Evolutionary conservation across 2,888 invertebrate species (phyloP), one percentile per base, ranked within the genome.

Genomic region (Scrobipalpa costella): DNA sequence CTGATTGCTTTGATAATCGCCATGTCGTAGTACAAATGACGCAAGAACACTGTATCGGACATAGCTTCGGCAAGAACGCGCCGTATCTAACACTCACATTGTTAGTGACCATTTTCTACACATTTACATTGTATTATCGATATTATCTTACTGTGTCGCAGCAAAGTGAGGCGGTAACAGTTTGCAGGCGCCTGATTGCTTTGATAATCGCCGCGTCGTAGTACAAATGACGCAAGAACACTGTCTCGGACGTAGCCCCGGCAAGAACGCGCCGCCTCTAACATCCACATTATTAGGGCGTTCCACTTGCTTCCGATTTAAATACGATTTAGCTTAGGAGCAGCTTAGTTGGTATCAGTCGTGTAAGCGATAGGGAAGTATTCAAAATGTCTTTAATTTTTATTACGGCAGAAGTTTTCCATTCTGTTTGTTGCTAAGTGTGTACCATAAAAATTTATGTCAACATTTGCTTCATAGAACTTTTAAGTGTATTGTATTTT

Each of bases 121-220:
- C n/a, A 44, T 44, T 44, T 15, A n/a, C n/a, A 15, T 13, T 19
- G 0, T 61, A n/a, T 60, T 68, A 67, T 71, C 68, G 69, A 60
- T 33, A 49, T n/a, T 7, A 15, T 49, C 33, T 13, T 7, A 21
- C 3, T 36, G 60, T 47, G 40, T 21, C 47, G 13, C 62, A 17
- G 55, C 13, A 7, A 1, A 27, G 58, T 5, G 19, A 34, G 57
- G 52, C 34, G 73, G 78, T 77, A 83, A 80, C 83, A 83, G 84
- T 85, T 84, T 81, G 83, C 78, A 80, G 79, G 75, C 78, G 79
- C 80, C 81, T 85, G 87, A 87, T 87, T 87, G 87, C 86, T 87
- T 86, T 86, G 86, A 87, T 87, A 87, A 86, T 86, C 85, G 82
- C 79, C 83, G 80, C 72, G 33, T 13, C 55, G 34, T 27, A 34